These are phyloP conservation scores for Gari tellinella DNA, from an alignment of 2,888 invertebrate species.

Conservation along the genomic window DNA sequence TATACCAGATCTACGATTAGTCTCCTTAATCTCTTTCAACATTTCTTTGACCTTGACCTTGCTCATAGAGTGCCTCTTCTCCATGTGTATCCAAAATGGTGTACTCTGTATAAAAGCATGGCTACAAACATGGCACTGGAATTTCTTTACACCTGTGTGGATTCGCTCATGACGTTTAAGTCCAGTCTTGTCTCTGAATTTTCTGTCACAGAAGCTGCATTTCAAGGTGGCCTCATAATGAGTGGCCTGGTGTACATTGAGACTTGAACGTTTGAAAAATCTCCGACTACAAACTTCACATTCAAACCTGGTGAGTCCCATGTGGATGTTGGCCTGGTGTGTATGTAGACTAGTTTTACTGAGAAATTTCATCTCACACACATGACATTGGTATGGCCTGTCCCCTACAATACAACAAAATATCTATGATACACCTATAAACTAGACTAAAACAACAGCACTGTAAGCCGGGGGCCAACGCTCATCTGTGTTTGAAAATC, in stretches of 20 bases:
- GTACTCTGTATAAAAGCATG: conserved; percentile 58
- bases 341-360: conserved; percentile 42
- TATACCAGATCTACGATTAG: conserved; percentile 31
- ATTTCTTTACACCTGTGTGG: conserved; percentile 54
- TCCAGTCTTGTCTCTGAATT: conserved; percentile 54
- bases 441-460: no score
- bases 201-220: conserved; percentile 51
- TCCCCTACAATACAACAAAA: conserved; percentile 29
- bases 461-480: no score
- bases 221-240: conserved; percentile 57
- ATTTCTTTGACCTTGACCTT: conserved; percentile 35
- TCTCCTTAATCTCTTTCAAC: conserved; percentile 27
- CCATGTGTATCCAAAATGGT: conserved; percentile 59
- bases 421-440: no score
- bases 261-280: conserved; percentile 57
- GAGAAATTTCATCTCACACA: conserved; percentile 53
- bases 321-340: conserved; percentile 55
- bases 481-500: no score
- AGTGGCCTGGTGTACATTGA: conserved; percentile 49
- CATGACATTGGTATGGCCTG: conserved; percentile 45
- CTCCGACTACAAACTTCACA: conserved; percentile 47
- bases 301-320: conserved; percentile 56
- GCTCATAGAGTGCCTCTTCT: conserved; percentile 47
- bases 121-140: conserved; percentile 52
- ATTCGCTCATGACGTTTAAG: conserved; percentile 51